Evolutionary conservation across 1,140 invertebrate species (phyloP).

Genomic region (Zeugodacus cucurbitae): DNA sequence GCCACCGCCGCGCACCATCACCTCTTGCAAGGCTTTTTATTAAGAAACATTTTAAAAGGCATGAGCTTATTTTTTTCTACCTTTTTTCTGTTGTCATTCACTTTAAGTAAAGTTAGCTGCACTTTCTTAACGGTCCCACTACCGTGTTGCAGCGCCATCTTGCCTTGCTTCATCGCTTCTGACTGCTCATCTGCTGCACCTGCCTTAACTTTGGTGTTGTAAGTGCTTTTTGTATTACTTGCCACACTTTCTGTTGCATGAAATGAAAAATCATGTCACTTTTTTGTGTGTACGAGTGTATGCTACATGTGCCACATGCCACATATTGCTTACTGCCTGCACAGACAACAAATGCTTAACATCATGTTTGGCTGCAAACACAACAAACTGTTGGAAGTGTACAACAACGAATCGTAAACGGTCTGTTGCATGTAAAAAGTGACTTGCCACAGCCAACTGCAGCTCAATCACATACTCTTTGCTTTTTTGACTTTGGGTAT

Average conservation of each 20-base stretch:
- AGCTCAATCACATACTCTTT: neutral
- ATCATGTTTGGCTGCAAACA: neutral
- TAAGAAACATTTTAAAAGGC: neutral
- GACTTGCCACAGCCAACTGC: neutral
- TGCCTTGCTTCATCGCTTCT: neutral
- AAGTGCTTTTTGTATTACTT: conserved; percentile 19
- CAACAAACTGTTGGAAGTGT: neutral
- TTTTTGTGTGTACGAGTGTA: neutral
- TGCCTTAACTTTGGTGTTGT: neutral
- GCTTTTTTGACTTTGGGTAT: neutral
- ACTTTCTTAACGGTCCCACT: neutral
- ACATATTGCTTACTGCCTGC: neutral
- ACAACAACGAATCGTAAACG: neutral
- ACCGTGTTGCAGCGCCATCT: neutral
- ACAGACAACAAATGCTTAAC: neutral
- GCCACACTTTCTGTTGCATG: conserved; percentile 28
- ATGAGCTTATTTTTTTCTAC: neutral
- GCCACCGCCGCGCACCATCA: neutral
- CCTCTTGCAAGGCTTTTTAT: neutral
- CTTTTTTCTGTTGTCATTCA: neutral
- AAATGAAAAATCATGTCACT: conserved; percentile 26
- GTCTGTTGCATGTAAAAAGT: neutral
- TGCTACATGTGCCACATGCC: neutral
- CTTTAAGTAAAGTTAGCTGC: neutral
- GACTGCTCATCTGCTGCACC: neutral